phyloP scores from a whole-genome alignment of 2,797 vertebrate species.

The Bradypodion ventrale region DNA sequence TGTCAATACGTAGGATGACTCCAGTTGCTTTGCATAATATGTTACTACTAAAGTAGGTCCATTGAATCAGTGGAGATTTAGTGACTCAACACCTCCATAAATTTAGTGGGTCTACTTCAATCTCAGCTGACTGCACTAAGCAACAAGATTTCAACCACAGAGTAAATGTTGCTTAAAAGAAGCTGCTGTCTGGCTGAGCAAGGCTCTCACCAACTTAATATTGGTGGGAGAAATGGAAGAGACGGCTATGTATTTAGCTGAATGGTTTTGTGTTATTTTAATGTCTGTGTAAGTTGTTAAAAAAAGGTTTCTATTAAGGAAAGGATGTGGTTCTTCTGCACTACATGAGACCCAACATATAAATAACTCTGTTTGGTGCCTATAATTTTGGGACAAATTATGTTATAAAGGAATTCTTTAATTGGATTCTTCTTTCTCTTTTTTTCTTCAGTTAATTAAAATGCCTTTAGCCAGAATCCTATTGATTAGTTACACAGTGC shows the following conservation, averaged over 20 bases:
- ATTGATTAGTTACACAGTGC: no score
- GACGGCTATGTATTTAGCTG: no score
- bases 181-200: background rate
- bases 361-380: background rate
- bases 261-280: background rate
- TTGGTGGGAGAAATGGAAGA: background rate
- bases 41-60: no score
- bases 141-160: no score
- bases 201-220: background rate
- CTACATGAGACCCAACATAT: background rate
- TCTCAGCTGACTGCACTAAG: no score
- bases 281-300: background rate
- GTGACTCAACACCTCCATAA: no score
- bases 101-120: no score
- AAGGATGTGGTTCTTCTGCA: background rate
- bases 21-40: no score
- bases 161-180: background rate
- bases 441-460: no score
- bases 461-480: no score
- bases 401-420: background rate
- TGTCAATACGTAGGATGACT: fast-evolving
- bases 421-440: background rate
- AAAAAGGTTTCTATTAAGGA: background rate
- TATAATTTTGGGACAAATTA: background rate
- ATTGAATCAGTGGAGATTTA: no score